phyloP scores from a whole-genome alignment of 1,140 invertebrate species.

The Sarcophaga bullata region DNA sequence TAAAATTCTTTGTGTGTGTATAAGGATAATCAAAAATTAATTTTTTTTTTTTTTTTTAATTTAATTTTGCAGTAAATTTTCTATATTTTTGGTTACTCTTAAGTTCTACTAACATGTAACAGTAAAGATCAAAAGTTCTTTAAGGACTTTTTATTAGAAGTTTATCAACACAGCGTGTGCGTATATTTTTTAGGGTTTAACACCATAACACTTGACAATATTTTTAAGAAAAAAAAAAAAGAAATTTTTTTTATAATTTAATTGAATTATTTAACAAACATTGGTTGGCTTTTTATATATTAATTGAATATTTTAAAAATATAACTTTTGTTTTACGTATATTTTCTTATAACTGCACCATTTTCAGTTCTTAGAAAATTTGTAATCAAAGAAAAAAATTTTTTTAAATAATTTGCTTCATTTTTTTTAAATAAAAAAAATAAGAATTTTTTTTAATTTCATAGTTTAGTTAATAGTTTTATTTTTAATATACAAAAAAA shows the following conservation, averaged over 20 bases:
- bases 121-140: background rate
- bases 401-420: conserved; percentile 1
- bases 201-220: background rate
- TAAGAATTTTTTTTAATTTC: background rate
- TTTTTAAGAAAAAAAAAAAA: conserved; percentile 10
- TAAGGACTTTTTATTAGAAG: background rate
- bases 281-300: conserved; percentile 2
- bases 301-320: background rate
- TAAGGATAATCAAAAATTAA: too few species aligned
- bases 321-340: background rate
- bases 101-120: conserved; percentile 1
- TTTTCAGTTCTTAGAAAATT: conserved; percentile 16
- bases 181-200: background rate
- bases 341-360: conserved; percentile 30
- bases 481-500: conserved; percentile 25
- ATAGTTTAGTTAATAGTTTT: background rate
- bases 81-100: background rate
- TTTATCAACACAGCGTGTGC: too few species aligned
- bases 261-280: too few species aligned
- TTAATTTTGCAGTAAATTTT: background rate
- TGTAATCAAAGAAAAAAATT: background rate
- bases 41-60: too few species aligned
- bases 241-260: background rate
- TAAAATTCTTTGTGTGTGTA: too few species aligned
- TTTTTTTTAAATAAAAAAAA: background rate